These are phyloP conservation scores for Nothocercus nigrocapillus DNA, from an alignment of 2,113 vertebrate genomes.

Conservation along the genomic window DNA sequence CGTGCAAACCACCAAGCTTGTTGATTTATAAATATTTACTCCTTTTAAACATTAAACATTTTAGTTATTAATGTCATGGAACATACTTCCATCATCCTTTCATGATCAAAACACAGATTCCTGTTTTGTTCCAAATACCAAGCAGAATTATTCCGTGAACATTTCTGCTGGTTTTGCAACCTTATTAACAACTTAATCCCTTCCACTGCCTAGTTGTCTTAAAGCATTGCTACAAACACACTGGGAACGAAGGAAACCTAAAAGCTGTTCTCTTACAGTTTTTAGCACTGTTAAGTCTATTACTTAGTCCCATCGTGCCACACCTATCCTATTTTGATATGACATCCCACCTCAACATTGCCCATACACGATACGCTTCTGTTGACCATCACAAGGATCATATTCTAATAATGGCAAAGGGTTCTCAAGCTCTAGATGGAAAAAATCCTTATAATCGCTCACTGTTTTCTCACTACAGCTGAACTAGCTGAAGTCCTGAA, in stretches of 20 bases:
- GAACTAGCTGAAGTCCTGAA: background rate
- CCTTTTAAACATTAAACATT: background rate
- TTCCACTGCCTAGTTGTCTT: background rate
- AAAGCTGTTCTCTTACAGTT: background rate
- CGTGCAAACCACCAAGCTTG: background rate
- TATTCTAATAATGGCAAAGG: background rate
- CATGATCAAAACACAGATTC: background rate
- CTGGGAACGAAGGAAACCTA: background rate
- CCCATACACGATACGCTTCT: background rate
- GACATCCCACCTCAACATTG: background rate
- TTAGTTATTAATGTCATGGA: background rate
- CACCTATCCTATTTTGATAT: background rate
- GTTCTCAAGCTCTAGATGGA: background rate
- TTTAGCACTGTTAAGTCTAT: background rate
- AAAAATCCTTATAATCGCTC: background rate
- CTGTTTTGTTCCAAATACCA: background rate
- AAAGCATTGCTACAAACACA: background rate
- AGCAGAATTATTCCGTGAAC: background rate
- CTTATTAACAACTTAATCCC: background rate
- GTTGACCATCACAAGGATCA: background rate
- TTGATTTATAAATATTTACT: background rate
- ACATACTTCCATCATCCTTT: background rate
- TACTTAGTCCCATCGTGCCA: background rate
- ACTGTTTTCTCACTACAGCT: background rate
- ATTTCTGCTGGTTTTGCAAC: background rate